phyloP scores from a whole-genome alignment of 2,797 vertebrate species.

The Prunella strophiata region DNA sequence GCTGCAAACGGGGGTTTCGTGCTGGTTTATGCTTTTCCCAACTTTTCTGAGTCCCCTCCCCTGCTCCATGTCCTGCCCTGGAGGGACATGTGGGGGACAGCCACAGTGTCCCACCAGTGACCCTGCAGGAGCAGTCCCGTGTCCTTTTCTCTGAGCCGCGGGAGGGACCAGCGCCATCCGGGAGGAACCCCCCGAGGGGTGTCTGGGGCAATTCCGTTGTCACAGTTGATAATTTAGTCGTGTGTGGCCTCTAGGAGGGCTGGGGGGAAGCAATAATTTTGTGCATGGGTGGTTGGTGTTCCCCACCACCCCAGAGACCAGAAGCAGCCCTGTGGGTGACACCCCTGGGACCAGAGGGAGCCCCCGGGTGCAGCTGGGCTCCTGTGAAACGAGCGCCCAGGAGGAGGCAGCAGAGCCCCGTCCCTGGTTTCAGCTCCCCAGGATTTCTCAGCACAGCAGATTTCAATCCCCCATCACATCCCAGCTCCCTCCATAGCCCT shows the following conservation, averaged over 20 bases:
- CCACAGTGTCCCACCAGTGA: rapidly evolving
- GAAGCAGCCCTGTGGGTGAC: rapidly evolving
- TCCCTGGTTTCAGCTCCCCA: rapidly evolving
- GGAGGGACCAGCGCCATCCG: rapidly evolving
- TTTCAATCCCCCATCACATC: rapidly evolving
- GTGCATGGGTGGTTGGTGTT: not conserved
- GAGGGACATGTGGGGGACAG: rapidly evolving
- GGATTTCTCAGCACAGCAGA: rapidly evolving
- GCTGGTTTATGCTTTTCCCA: not conserved
- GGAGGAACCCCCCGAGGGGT: rapidly evolving
- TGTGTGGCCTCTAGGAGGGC: rapidly evolving
- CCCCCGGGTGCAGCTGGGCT: not conserved
- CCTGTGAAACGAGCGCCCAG: rapidly evolving
- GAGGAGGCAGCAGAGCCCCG: rapidly evolving
- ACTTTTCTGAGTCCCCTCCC: not conserved
- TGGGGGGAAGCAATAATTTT: not conserved
- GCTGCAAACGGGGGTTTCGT: not conserved
- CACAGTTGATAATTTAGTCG: rapidly evolving
- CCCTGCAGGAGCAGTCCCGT: rapidly evolving
- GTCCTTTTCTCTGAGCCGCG: not conserved
- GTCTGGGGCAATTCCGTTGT: rapidly evolving
- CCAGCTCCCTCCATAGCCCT: rapidly evolving
- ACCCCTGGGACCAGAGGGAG: rapidly evolving
- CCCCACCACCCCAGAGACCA: not conserved
- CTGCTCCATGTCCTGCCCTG: not conserved